Evolutionary conservation across 2,113 vertebrate genomes (phyloP).

Genomic region (Chunga burmeisteri): DNA sequence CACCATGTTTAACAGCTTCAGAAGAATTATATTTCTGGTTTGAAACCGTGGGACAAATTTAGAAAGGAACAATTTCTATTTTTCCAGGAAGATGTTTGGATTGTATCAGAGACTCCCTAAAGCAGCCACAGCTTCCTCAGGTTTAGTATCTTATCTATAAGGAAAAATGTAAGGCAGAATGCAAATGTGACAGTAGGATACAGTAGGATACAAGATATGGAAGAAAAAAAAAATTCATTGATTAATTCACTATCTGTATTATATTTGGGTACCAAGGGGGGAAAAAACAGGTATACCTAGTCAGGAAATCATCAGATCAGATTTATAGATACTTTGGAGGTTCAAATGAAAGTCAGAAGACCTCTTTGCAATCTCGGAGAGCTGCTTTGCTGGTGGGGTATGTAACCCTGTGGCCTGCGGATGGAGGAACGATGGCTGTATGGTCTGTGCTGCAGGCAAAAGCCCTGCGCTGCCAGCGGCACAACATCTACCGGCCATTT

Average conservation of each 20-base stretch:
- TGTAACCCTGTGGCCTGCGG: not conserved
- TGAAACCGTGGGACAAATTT: not conserved
- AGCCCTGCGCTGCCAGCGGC: not conserved
- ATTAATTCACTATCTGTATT: not conserved
- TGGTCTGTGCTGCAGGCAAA: not conserved
- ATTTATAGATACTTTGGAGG: not conserved
- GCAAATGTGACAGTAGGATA: not conserved
- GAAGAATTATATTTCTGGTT: not conserved
- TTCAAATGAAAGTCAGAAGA: not conserved
- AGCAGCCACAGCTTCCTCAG: not conserved
- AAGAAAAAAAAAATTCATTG: not conserved
- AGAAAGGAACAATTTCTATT: not conserved
- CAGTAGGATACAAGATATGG: not conserved
- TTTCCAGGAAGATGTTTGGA: not conserved
- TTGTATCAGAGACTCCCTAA: not conserved
- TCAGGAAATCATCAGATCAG: not conserved
- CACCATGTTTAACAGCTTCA: not conserved
- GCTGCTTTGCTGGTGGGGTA: not conserved
- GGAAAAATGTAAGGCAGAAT: not conserved
- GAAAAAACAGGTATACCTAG: not conserved
- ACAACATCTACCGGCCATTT: rapidly evolving
- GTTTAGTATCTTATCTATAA: not conserved
- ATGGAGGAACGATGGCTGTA: not conserved
- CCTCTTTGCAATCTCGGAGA: not conserved
- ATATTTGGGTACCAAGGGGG: not conserved